A percentile compares a stretch with the other conserved stretches of the same genome.
These are phyloP conservation scores for Manacus vitellinus DNA, from an alignment of 2,113 vertebrate species.

Conservation along the genomic window DNA sequence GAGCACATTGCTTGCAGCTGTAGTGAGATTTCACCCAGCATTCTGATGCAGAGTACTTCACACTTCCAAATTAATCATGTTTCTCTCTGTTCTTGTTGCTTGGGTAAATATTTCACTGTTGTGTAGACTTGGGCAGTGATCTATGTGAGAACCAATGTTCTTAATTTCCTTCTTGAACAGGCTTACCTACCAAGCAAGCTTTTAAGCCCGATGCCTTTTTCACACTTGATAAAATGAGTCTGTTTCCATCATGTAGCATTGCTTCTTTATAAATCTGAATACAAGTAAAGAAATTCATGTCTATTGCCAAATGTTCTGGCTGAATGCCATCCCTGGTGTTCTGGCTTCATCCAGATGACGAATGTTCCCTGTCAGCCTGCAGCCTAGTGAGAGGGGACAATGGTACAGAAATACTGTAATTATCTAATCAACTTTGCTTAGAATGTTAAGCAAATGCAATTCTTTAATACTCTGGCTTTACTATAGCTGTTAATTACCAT, in stretches of 20 bases:
- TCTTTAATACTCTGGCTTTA: conserved; percentile 47
- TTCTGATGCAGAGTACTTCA: conserved; percentile 1
- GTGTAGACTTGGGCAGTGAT: not conserved
- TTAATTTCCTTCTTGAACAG: not conserved
- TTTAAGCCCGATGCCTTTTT: not conserved
- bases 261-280: conserved; percentile 21
- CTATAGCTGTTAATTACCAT: conserved; percentile 51
- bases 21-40: conserved; percentile 9
- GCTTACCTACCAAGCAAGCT: not conserved
- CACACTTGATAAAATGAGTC: conserved; percentile 31
- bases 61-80: conserved; percentile 31
- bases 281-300: conserved; percentile 39
- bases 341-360: conserved; percentile 50
- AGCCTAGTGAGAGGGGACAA: conserved; percentile 60
- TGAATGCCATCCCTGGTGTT: conserved; percentile 21
- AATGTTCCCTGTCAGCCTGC: conserved; percentile 54
- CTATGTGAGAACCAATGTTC: not conserved
- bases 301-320: conserved; percentile 56
- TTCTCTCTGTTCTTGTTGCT: not conserved
- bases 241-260: conserved; percentile 4
- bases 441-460: conserved; percentile 60
- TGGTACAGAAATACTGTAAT: conserved; percentile 52
- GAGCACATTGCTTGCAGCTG: conserved; percentile 64
- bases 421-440: conserved; percentile 61
- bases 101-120: conserved; percentile 12